phyloP scores from a whole-genome alignment of 1,140 invertebrate genomes.

The Caenorhabditis inopinata region DNA sequence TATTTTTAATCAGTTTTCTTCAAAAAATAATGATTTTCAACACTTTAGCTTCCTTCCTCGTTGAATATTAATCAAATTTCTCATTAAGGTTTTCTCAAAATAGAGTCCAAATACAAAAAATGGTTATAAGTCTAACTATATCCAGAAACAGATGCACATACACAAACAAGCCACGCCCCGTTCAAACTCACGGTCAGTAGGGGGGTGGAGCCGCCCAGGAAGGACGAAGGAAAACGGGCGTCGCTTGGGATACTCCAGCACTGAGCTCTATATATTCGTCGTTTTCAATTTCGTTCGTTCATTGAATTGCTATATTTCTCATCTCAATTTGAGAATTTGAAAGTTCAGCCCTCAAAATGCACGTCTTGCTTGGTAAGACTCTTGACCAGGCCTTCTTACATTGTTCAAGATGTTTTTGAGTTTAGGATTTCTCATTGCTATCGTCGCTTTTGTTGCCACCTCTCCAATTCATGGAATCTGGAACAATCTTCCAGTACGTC shows the following conservation, averaged over 20 bases:
- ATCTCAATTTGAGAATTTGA: background rate
- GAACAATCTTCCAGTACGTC: constrained; percentile 9
- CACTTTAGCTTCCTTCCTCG: too few species aligned
- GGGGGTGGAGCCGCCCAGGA: background rate
- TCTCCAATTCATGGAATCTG: constrained; percentile 21
- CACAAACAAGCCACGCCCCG: constrained; percentile 10
- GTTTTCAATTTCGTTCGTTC: background rate
- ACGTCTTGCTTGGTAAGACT: background rate
- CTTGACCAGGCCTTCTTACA: too few species aligned
- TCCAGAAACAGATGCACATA: background rate
- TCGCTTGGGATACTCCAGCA: constrained; percentile 6
- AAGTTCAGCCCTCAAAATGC: constrained; percentile 7
- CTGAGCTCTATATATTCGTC: background rate
- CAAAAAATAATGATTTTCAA: too few species aligned
- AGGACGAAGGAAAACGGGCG: background rate
- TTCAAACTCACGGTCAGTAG: constrained; percentile 10
- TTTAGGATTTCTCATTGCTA: background rate
- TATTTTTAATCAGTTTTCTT: too few species aligned
- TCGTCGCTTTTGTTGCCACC: background rate
- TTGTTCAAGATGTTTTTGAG: background rate
- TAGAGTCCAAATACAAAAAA: background rate
- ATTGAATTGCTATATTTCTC: constrained; percentile 8
- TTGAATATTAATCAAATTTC: too few species aligned
- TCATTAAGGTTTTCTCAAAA: background rate
- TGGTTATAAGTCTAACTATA: background rate